Percentiles rank a stretch among this genome's conserved stretches.
Evolutionary conservation across 2,888 invertebrate genomes (phyloP).

Genomic region (Heliconius sara): DNA sequence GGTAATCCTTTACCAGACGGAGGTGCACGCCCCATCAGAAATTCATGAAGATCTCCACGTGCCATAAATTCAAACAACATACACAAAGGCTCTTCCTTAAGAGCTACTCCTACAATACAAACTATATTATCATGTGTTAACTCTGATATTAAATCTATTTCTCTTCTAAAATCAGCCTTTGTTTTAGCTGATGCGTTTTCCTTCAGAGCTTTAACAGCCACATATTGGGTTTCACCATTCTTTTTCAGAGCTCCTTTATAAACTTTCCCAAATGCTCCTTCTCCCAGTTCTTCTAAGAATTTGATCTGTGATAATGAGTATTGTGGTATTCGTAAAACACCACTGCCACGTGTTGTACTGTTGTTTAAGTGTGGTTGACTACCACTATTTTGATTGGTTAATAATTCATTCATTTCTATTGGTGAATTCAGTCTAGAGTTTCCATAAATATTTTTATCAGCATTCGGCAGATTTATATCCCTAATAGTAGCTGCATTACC

Average conservation of each 20-base stretch:
- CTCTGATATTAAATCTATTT: slow-evolving; percentile 97
- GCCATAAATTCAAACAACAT: slow-evolving; percentile 99
- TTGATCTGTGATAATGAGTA: slow-evolving; percentile 93
- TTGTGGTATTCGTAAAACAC: slow-evolving; percentile 89
- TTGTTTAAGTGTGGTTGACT: slow-evolving; percentile 77
- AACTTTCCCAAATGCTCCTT: slow-evolving; percentile 98
- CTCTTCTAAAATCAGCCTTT: slow-evolving; percentile 95
- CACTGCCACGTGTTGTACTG: slow-evolving; percentile 79
- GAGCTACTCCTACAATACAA: slow-evolving; percentile 95
- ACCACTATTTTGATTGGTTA: slow-evolving; percentile 82
- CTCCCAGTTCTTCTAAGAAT: slow-evolving; percentile 95
- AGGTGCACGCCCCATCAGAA: slow-evolving; percentile 95
- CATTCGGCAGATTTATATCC: slow-evolving; percentile 88
- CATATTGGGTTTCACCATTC: slow-evolving; percentile 88
- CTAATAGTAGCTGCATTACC: slow-evolving; percentile 86
- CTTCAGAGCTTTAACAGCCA: slow-evolving; percentile 97
- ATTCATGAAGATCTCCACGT: slow-evolving; percentile 98
- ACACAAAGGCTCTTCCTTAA: slow-evolving; percentile 94
- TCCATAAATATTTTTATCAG: slow-evolving; percentile 92
- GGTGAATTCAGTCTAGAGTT: slow-evolving; percentile 90
- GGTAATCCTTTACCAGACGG: slow-evolving; percentile 90
- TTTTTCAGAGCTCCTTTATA: slow-evolving; percentile 96
- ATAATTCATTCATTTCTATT: slow-evolving; percentile 92
- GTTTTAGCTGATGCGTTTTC: slow-evolving; percentile 96
- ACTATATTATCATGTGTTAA: slow-evolving; percentile 98